A percentile compares a stretch with the other conserved stretches of the same genome.
Evolutionary conservation across 2,888 invertebrate genomes (phyloP).

Genomic region (Sceliomorpha sp.): DNA sequence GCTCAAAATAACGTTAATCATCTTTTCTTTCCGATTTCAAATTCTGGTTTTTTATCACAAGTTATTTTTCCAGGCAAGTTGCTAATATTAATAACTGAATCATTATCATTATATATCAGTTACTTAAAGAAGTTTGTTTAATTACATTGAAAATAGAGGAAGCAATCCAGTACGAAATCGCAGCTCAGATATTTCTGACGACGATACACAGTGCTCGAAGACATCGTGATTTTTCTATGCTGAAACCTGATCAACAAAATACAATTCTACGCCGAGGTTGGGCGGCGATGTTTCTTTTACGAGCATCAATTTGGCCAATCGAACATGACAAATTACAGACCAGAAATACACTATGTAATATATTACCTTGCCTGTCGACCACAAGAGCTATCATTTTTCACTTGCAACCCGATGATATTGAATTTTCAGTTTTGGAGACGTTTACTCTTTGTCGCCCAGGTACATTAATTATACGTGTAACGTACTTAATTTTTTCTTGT

Average conservation of each 20-base stretch:
- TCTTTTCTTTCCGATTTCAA: constrained; percentile 37
- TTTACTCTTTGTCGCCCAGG: constrained; percentile 82
- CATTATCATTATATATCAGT: neutral
- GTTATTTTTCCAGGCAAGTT: constrained; percentile 60
- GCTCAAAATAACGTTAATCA: too few species aligned
- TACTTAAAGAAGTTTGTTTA: neutral
- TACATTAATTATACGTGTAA: constrained; percentile 61
- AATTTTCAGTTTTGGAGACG: constrained; percentile 81
- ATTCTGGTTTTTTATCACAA: constrained; percentile 40
- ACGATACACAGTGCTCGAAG: constrained; percentile 82
- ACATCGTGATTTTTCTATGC: constrained; percentile 82
- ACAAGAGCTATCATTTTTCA: constrained; percentile 78
- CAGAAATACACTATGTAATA: constrained; percentile 17
- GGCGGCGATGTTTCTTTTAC: constrained; percentile 83
- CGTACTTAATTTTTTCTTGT: too few species aligned
- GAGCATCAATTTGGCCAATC: constrained; percentile 83
- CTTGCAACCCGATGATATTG: constrained; percentile 80
- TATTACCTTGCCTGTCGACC: constrained; percentile 54
- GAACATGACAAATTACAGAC: constrained; percentile 73
- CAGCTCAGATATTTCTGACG: constrained; percentile 83
- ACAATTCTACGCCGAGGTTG: constrained; percentile 83
- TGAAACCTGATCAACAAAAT: constrained; percentile 82
- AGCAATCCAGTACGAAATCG: constrained; percentile 81
- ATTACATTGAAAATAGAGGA: too few species aligned
- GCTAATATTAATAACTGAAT: neutral